Percentiles rank a stretch among this genome's conserved stretches.
Evolutionary conservation across 2,797 vertebrate genomes (phyloP).

Genomic region (Myotis daubentonii): DNA sequence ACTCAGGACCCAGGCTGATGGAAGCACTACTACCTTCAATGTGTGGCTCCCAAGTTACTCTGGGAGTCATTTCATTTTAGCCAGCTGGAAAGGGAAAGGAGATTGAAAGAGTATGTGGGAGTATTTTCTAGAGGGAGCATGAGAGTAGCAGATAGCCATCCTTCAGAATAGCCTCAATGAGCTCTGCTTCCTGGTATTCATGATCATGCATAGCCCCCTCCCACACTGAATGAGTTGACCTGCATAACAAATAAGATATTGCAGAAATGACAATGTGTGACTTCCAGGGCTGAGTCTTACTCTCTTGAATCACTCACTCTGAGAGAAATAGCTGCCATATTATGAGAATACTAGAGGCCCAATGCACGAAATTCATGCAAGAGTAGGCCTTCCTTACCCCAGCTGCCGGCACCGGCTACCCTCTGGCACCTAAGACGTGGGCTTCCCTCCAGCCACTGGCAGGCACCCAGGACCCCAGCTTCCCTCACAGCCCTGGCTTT

Average conservation of each 20-base stretch:
- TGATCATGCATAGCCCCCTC: background rate
- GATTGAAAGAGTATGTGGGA: background rate
- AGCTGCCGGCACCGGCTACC: too few species aligned
- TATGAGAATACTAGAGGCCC: background rate
- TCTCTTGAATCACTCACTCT: background rate
- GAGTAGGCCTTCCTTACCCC: too few species aligned
- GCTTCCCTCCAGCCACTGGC: too few species aligned
- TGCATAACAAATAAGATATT: background rate
- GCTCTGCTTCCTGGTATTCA: background rate
- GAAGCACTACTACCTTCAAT: background rate
- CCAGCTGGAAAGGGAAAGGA: background rate
- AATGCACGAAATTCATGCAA: too few species aligned
- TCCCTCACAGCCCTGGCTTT: too few species aligned
- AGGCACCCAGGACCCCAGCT: too few species aligned
- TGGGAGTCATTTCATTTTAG: conserved; percentile 34
- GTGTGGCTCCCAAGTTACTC: background rate
- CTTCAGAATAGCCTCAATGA: background rate
- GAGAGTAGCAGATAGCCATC: background rate
- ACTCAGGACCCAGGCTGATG: background rate
- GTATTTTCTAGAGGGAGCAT: background rate
- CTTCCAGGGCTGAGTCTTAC: background rate
- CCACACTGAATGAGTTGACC: background rate
- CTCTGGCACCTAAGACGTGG: too few species aligned
- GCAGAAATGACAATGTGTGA: background rate
- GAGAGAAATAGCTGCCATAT: background rate